These are phyloP conservation scores for Chrysopilus asiliformis DNA, from an alignment of 2,888 invertebrate genomes.

Conservation along the genomic window DNA sequence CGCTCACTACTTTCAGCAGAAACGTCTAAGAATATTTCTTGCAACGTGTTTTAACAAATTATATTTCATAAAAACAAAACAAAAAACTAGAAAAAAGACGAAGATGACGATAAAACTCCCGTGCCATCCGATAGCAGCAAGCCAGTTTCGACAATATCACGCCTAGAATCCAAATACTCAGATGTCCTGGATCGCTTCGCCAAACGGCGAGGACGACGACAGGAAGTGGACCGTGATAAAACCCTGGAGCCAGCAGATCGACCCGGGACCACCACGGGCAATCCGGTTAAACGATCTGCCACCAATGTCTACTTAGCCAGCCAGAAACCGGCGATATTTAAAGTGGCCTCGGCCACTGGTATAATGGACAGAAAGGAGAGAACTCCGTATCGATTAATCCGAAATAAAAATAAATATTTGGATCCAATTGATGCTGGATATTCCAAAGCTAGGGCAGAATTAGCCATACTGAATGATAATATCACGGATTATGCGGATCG, in stretches of 20 bases:
- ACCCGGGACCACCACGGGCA: slow-evolving; percentile 21
- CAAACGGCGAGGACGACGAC: slow-evolving; percentile 39
- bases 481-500: slow-evolving; percentile 13
- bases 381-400: slow-evolving; percentile 29
- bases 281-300: slow-evolving; percentile 51
- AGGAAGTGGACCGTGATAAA: slow-evolving; percentile 49
- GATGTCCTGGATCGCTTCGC: slow-evolving; percentile 60
- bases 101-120: slow-evolving; percentile 35
- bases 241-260: slow-evolving; percentile 52
- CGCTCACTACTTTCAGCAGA: too few species aligned
- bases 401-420: slow-evolving; percentile 27
- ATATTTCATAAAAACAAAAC: too few species aligned
- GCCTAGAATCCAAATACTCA: slow-evolving; percentile 68
- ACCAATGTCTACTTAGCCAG: slow-evolving; percentile 33
- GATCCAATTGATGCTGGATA: slow-evolving; percentile 29
- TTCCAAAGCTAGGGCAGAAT: slow-evolving; percentile 17
- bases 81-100: slow-evolving; percentile 24
- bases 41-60: too few species aligned
- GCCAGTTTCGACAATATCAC: slow-evolving; percentile 43
- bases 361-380: slow-evolving; percentile 25
- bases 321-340: neutral
- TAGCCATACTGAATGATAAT: slow-evolving; percentile 25
- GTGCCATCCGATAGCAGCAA: slow-evolving; percentile 14
- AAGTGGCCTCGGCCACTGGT: slow-evolving; percentile 15
- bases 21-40: too few species aligned